Evolutionary conservation across 2,888 invertebrate genomes (phyloP), one percentile per base, ranked within the genome.

Genomic region (Augochlorella aurata): DNA sequence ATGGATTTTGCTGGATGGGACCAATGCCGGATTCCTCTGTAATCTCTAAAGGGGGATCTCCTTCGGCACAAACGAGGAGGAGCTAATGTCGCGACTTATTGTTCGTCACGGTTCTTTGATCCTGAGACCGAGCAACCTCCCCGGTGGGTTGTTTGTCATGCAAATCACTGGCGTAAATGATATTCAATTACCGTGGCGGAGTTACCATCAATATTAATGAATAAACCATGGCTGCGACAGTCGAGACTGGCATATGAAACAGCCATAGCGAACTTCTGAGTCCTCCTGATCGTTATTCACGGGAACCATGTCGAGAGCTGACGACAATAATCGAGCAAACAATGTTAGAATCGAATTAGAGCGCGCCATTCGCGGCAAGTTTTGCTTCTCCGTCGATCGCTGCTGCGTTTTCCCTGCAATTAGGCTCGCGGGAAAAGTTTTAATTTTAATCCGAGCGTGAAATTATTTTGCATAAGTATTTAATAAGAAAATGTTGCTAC

Each of bases 171-270:
- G 24, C 49, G 69, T 21, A 68, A 73, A 74, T 65, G 67, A 54
- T 74, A 74, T 79, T 79, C 52, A 74, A 67, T 77, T 67, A 77
- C 66, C 18, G 52, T n/a, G 18, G 29, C 45, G 14, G 49, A 38
- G 67, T 74, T 74, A 69, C n/a, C 63, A 74, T 79, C 54, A 69
- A 69, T 69, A 79, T 79, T 74, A 74, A 79, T 79, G 65, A 74
- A 61, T 79, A 69, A 74, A 61, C 63, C 24, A 16, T 38, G 29
- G 47, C 54, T 58, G 18, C 58, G 47, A 47, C n/a, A 38, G 45
- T 16, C 24, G 29, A 38, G n/a, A n/a, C 9, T 1, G 18, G 38
- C 29, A 49, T 49, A 58, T 54, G 38, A 68, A 68, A 61, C 14
- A 58, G 58, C 58, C 47, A 7, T 38, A 47, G n/a, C 47, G 18